These are phyloP conservation scores for Parasteatoda tepidariorum DNA, from an alignment of 1,140 invertebrate species.

Conservation along the genomic window DNA sequence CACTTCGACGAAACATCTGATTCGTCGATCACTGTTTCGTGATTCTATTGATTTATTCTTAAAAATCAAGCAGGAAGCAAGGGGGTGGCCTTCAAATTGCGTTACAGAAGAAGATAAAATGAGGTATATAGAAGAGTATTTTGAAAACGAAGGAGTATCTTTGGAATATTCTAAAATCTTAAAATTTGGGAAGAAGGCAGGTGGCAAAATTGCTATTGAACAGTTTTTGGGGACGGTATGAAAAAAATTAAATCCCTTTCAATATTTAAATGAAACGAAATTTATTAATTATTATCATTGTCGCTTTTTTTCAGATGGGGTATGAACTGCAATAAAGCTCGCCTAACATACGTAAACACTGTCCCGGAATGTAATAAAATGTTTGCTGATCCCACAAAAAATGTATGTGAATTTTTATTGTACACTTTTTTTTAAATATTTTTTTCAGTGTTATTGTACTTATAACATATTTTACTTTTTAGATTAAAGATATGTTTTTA, in stretches of 20 bases:
- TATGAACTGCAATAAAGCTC: not conserved
- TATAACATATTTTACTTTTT: not conserved
- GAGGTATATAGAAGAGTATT: not conserved
- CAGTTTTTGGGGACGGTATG: slow-evolving; percentile 48
- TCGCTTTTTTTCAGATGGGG: not conserved
- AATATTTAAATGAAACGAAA: not conserved
- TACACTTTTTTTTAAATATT: not conserved
- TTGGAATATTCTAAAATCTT: not conserved
- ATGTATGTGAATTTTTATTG: not conserved
- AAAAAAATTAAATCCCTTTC: not conserved
- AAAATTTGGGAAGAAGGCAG: slow-evolving; percentile 63
- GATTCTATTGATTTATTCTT: not conserved
- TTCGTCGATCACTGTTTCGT: not conserved
- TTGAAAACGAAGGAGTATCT: not conserved
- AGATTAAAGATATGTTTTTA: too few relatives aligned
- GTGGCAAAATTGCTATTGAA: slow-evolving; percentile 64
- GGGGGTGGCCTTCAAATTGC: not conserved
- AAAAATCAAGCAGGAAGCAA: not conserved
- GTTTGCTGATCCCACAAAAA: too few relatives aligned
- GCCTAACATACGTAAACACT: not conserved
- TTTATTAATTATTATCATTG: not conserved
- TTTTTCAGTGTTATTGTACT: not conserved
- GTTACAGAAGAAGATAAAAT: not conserved
- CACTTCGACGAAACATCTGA: too few relatives aligned
- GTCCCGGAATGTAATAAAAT: not conserved